Evolutionary conservation across 64 coral and sea anemone species (phyloP), one percentile per base, ranked within the genome.

Genomic region (Astreopora myriophthalma): DNA sequence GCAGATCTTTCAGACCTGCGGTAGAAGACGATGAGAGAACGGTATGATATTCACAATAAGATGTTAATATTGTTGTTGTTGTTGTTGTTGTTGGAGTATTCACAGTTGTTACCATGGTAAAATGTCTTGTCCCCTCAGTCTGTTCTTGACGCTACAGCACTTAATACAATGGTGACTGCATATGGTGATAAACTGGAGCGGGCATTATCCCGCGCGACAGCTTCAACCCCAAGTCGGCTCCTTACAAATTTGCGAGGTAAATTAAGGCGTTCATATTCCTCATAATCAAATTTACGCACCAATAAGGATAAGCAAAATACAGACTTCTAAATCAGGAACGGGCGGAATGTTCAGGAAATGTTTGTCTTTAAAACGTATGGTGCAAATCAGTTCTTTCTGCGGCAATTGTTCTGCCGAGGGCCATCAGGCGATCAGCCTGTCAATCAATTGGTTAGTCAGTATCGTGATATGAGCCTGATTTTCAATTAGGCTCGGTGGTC

Each of bases 1-100:
- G 95, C 65, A 93, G 86, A 32, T 80, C 91, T 19, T 97, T 97
- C 40, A 78, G 83, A 38, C 95, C 95, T 0, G 46, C 62, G 13
- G 80, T 63, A 63, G 91, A 94, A 29, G 95, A 90, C 34, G 74
- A 51, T 2, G 81, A 94, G 42, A 94, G 55, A 64, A 77, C 78
- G 75, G 92, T 70, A 83, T 9, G 92, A 73, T 17, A 48, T 28
- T n/a, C n/a, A n/a, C n/a, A n/a, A n/a, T n/a, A n/a, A n/a, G n/a
- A n/a, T n/a, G n/a, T n/a, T n/a, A n/a, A 46, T 6, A 46, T 4
- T 4, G 42, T 46, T 4, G 11, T 6, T 46, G 42, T 46, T 46
- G 4, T 46, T 4, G 42, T 46, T 46, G 4, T 4, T 46, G 4
- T 46, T 46, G 4, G 42, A 46, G 42, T 46, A 72, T 36, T 72